phyloP scores from a whole-genome alignment of 2,888 invertebrate genomes.

The Gastracanthus pulcherrimus region DNA sequence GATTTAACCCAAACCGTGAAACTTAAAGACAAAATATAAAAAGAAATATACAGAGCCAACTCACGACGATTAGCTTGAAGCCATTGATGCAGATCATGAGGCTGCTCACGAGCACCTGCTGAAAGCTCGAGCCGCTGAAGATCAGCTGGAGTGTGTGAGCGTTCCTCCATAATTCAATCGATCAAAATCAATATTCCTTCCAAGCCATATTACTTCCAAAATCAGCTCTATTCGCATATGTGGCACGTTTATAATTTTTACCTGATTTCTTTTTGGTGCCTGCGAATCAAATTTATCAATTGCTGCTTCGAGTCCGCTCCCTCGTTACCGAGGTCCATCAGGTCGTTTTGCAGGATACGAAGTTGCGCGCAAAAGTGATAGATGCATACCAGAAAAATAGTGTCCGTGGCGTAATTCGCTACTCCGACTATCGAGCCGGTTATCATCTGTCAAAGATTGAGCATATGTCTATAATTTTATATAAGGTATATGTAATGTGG shows the following conservation, averaged over 20 bases:
- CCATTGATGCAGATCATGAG: slow-evolving; percentile 68
- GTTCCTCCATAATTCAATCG: slow-evolving; percentile 32
- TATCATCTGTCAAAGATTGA: slow-evolving; percentile 16
- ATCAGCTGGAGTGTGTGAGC: slow-evolving; percentile 61
- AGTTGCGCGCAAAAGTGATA: slow-evolving; percentile 45
- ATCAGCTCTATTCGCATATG: neutral
- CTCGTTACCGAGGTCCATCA: neutral
- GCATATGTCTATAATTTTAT: neutral
- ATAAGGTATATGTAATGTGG: no score
- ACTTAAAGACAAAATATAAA: neutral
- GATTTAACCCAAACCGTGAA: no score
- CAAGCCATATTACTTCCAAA: neutral
- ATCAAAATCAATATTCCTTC: neutral
- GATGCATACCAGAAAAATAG: slow-evolving; percentile 18
- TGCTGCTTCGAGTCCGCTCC: neutral
- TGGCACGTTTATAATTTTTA: no score
- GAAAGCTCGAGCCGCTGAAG: slow-evolving; percentile 61
- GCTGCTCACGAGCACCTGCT: slow-evolving; percentile 64
- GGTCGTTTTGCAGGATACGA: slow-evolving; percentile 21
- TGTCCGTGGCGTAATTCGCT: slow-evolving; percentile 17
- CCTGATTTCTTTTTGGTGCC: slow-evolving; percentile 43
- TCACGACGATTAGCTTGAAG: slow-evolving; percentile 60
- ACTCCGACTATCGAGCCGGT: neutral
- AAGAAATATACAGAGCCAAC: slow-evolving; percentile 9
- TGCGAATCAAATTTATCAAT: neutral